phyloP scores from a whole-genome alignment of 1,140 invertebrate genomes.

The Micrasema longulum region DNA sequence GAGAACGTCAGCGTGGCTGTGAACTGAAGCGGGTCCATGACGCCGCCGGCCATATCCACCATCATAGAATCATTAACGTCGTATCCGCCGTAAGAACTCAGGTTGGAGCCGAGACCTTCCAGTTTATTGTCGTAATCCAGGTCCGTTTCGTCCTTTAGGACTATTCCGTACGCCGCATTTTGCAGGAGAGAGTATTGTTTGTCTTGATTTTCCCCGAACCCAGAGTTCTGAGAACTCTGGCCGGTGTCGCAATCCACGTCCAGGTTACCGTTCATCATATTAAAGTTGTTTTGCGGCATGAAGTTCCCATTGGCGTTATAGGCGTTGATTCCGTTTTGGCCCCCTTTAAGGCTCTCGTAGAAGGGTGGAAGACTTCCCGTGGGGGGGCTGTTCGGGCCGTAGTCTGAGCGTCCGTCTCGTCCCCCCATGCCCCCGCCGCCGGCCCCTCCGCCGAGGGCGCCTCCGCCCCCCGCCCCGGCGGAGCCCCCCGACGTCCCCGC shows the following conservation, averaged over 20 bases:
- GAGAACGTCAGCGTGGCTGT: slow-evolving; percentile 84
- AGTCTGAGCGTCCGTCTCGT: slow-evolving; percentile 81
- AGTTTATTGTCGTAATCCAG: slow-evolving; percentile 81
- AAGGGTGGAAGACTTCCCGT: slow-evolving; percentile 86
- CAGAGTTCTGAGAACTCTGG: slow-evolving; percentile 60
- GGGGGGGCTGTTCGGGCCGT: slow-evolving; percentile 85
- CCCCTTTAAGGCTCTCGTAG: slow-evolving; percentile 85
- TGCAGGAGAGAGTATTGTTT: slow-evolving; percentile 85
- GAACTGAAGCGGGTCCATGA: slow-evolving; percentile 84
- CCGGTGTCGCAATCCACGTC: slow-evolving; percentile 82
- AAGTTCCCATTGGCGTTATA: slow-evolving; percentile 69
- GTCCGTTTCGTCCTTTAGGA: slow-evolving; percentile 79
- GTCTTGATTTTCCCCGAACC: slow-evolving; percentile 68
- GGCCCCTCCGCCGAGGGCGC: slow-evolving; percentile 71
- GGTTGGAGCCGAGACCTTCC: slow-evolving; percentile 69
- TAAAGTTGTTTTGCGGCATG: slow-evolving; percentile 65
- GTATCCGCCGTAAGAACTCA: slow-evolving; percentile 75
- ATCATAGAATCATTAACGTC: slow-evolving; percentile 83
- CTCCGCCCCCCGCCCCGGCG: slow-evolving; percentile 72
- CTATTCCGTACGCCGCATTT: slow-evolving; percentile 83
- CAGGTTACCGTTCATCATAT: slow-evolving; percentile 72
- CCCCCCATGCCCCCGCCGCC: slow-evolving; percentile 81
- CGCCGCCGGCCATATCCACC: slow-evolving; percentile 81
- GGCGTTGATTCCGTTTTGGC: slow-evolving; percentile 71
- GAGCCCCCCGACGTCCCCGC: slow-evolving; percentile 67